Evolutionary conservation across 2,888 invertebrate genomes (phyloP).

Genomic region (Bombylius discolor): DNA sequence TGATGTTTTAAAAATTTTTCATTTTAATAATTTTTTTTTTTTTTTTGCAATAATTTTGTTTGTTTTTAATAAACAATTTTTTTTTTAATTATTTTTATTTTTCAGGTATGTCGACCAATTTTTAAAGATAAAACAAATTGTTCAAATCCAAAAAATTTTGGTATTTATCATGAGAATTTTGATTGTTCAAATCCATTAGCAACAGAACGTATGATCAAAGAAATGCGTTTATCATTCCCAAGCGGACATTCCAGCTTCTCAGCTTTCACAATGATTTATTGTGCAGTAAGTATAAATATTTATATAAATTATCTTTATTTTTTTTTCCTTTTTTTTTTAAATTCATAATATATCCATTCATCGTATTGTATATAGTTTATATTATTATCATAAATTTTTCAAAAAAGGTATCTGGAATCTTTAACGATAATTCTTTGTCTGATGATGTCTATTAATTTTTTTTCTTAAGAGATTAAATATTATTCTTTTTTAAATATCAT

Average conservation of each 20-base stretch:
- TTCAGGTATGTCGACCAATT: constrained; percentile 66
- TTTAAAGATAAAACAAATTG: constrained; percentile 44
- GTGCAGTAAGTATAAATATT: constrained; percentile 52
- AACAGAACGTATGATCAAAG: constrained; percentile 47
- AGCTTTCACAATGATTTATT: constrained; percentile 72
- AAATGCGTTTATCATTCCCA: constrained; percentile 76
- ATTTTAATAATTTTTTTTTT: neutral
- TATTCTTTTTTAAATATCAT: too few species aligned
- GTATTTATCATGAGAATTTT: constrained; percentile 60
- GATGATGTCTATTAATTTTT: too few species aligned
- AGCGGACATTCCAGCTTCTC: constrained; percentile 88
- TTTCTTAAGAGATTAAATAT: too few species aligned
- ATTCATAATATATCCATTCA: too few species aligned
- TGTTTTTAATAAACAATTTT: neutral
- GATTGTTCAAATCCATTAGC: constrained; percentile 44
- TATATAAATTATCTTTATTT: too few species aligned
- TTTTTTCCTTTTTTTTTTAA: too few species aligned
- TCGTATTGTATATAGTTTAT: too few species aligned
- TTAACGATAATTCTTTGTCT: too few species aligned
- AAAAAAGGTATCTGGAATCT: too few species aligned
- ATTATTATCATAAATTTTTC: too few species aligned
- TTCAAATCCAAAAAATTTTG: constrained; percentile 41
- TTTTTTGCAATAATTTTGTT: neutral
- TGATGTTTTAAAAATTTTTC: too few species aligned
- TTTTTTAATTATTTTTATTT: constrained; percentile 7